Conservation (phyloP, 2,113 vertebrate genomes). For the Mus pahari region DNA sequence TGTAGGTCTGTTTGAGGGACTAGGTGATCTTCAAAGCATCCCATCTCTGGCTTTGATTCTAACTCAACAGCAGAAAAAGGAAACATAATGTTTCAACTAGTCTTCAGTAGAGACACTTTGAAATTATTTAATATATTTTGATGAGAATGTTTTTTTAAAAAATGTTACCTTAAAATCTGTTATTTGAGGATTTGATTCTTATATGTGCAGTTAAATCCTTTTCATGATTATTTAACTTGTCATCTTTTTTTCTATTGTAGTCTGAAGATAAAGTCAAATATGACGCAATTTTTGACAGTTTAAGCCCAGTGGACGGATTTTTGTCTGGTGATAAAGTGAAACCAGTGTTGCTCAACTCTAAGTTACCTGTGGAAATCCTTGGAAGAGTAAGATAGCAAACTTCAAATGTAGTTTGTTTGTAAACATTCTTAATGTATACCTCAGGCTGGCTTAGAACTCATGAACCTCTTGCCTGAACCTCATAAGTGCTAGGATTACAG, state of each 20-base stretch:
- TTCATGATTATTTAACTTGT: conserved; percentile 63
- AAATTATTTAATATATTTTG: conserved; percentile 58
- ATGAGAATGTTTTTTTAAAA: conserved; percentile 34
- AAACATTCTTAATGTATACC: not conserved
- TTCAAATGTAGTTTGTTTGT: conserved; percentile 59
- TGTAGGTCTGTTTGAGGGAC: conserved; percentile 14
- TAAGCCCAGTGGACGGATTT: conserved; percentile 93
- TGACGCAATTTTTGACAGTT: conserved; percentile 97
- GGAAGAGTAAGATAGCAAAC: conserved; percentile 92
- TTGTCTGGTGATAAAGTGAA: conserved; percentile 98
- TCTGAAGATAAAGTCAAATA: conserved; percentile 97
- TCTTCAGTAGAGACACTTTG: conserved; percentile 36
- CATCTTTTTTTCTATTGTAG: conserved; percentile 85
- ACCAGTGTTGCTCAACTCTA: conserved; percentile 98
- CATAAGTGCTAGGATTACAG: not conserved
- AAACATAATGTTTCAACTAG: conserved; percentile 14
- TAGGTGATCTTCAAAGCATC: not conserved
- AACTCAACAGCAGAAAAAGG: not conserved
- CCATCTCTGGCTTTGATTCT: not conserved
- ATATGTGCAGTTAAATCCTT: conserved; percentile 35
- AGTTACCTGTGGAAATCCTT: conserved; percentile 97
- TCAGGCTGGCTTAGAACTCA: not conserved
- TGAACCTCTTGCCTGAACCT: not conserved
- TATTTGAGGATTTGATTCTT: conserved; percentile 64
- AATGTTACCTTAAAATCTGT: not conserved